These are phyloP conservation scores for Cromileptes altivelis DNA, from an alignment of 2,113 vertebrate species.

Conservation along the genomic window DNA sequence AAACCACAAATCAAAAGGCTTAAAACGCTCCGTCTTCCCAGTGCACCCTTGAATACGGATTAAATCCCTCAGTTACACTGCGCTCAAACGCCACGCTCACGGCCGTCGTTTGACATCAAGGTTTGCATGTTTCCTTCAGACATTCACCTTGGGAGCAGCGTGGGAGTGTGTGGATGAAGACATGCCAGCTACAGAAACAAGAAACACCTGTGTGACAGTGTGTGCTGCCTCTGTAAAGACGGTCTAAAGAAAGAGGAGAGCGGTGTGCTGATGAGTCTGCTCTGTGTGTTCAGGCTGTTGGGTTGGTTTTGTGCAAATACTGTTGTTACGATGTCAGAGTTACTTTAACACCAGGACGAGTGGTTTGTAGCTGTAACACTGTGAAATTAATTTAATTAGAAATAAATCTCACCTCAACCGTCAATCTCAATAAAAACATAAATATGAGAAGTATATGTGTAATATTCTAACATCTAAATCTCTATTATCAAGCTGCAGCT, in stretches of 20 bases:
- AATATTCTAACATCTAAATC: too few species aligned
- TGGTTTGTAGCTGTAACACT: too few species aligned
- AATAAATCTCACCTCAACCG: too few species aligned
- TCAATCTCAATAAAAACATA: too few species aligned
- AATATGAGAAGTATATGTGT: too few species aligned
- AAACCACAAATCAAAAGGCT: constrained; percentile 42
- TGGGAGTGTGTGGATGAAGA: constrained; percentile 19
- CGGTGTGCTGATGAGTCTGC: neutral
- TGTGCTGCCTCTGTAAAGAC: neutral
- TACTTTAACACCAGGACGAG: too few species aligned
- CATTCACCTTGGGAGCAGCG: constrained; percentile 35
- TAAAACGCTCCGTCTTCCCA: constrained; percentile 38
- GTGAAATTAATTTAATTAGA: too few species aligned
- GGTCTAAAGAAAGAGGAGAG: constrained; percentile 1
- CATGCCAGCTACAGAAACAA: neutral
- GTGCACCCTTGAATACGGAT: constrained; percentile 41
- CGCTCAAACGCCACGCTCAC: constrained; percentile 24
- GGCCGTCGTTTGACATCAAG: constrained; percentile 31
- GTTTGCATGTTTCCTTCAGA: constrained; percentile 24
- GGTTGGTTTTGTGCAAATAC: neutral
- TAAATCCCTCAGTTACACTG: constrained; percentile 28
- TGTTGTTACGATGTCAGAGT: too few species aligned
- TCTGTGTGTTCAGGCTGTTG: neutral
- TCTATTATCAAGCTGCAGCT: too few species aligned
- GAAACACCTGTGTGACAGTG: neutral